Evolutionary conservation across 2,797 vertebrate genomes (phyloP).

Genomic region (Petrocephalus sullivani): DNA sequence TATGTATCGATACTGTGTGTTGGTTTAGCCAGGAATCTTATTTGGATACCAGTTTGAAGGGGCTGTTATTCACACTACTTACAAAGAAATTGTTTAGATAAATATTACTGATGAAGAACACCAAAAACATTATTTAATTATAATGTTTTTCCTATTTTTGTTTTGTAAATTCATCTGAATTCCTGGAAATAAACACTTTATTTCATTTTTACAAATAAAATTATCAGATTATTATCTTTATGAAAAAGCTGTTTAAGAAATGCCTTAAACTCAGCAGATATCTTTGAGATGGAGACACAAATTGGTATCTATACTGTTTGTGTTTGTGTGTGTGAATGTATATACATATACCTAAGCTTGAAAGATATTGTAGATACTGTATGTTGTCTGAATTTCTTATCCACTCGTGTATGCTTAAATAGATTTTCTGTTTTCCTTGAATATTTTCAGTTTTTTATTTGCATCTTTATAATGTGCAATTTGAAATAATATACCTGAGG

Average conservation of each 20-base stretch:
- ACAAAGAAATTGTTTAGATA: conserved; percentile 3
- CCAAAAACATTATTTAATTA: conserved; percentile 11
- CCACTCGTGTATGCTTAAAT: conserved; percentile 63
- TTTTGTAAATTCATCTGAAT: conserved; percentile 19
- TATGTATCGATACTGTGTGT: conserved; percentile 18
- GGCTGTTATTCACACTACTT: background rate
- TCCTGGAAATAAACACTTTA: background rate
- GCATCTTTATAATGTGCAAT: conserved; percentile 69
- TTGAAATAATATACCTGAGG: conserved; percentile 68
- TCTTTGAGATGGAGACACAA: conserved; percentile 50
- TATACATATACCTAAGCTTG: conserved; percentile 50
- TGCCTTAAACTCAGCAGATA: conserved; percentile 68
- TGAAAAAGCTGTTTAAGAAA: conserved; percentile 57
- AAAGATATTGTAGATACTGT: background rate
- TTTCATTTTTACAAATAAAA: background rate
- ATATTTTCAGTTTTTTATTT: conserved; percentile 63
- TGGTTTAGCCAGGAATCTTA: conserved; percentile 39
- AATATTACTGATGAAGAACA: background rate
- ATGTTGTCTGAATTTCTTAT: conserved; percentile 55
- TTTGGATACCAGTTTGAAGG: conserved; percentile 27
- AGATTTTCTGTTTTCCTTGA: conserved; percentile 50
- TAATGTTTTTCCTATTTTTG: background rate
- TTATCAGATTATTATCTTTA: conserved; percentile 43
- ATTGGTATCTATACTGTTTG: conserved; percentile 51
- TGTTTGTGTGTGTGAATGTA: conserved; percentile 21